Conservation (phyloP, 2,113 vertebrate genomes). For the Lepisosteus osseus region DNA sequence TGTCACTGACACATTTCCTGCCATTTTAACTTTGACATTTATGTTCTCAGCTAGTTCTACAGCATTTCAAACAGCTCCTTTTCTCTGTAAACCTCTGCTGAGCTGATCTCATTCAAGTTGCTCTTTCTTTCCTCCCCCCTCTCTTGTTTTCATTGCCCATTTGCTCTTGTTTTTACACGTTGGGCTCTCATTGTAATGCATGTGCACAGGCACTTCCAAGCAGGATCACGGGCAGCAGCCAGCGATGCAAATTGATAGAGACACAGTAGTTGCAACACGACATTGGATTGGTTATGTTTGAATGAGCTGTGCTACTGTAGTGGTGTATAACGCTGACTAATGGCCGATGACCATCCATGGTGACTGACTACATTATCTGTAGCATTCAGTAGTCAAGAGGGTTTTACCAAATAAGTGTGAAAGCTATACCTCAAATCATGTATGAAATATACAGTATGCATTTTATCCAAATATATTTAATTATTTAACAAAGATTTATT, state of each 20-base stretch:
- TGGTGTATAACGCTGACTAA: too few species aligned
- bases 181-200: background rate
- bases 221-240: background rate
- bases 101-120: slow-evolving; percentile 53
- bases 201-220: background rate
- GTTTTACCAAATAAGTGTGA: too few species aligned
- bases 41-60: slow-evolving; percentile 42
- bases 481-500: too few species aligned
- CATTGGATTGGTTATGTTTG: too few species aligned
- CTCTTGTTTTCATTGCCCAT: background rate
- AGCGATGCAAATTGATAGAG: background rate
- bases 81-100: slow-evolving; percentile 51
- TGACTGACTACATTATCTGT: too few species aligned
- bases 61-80: slow-evolving; percentile 25
- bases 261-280: too few species aligned
- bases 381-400: too few species aligned
- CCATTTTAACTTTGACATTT: slow-evolving; percentile 72
- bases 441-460: too few species aligned
- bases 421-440: too few species aligned
- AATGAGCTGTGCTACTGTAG: too few species aligned
- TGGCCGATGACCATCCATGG: too few species aligned
- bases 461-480: too few species aligned
- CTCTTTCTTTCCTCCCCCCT: slow-evolving; percentile 18
- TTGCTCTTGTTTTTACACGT: background rate
- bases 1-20: slow-evolving; percentile 76